Evolutionary conservation across 23 tunicate species (phyloP).

Genomic region (Oikopleura albicans): DNA sequence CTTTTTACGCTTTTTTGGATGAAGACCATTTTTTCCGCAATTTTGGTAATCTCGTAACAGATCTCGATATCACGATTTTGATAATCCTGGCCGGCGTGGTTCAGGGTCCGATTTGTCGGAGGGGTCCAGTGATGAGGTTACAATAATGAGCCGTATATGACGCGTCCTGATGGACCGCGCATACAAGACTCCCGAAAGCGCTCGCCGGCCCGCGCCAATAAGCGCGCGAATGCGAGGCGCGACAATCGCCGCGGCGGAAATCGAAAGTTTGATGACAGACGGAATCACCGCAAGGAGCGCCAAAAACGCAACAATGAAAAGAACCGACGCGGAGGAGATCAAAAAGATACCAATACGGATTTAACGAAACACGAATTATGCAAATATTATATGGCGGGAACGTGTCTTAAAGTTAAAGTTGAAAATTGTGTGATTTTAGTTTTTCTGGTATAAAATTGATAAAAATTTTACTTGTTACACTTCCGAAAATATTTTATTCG

Average conservation of each 20-base stretch:
- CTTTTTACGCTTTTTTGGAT: no score
- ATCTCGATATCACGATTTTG: not conserved
- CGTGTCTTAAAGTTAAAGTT: constrained; percentile 3
- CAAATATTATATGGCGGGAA: constrained; percentile 11
- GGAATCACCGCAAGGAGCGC: not conserved
- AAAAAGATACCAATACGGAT: not conserved
- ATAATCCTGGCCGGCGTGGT: not conserved
- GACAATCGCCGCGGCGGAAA: not conserved
- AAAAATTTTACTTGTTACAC: no score
- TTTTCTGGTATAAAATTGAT: no score
- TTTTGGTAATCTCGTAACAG: no score
- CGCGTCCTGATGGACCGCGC: not conserved
- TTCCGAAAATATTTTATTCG: no score
- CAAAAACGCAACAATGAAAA: not conserved
- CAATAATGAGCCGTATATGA: not conserved
- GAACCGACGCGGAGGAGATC: not conserved
- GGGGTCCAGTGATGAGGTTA: not conserved
- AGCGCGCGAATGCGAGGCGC: not conserved
- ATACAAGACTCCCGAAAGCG: not conserved
- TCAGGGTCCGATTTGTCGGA: not conserved
- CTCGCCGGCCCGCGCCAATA: not conserved
- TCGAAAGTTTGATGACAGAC: not conserved
- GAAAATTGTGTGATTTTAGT: no score
- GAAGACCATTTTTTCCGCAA: no score
- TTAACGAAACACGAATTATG: not conserved